phyloP scores from a whole-genome alignment of 2,888 invertebrate species.

The Imbricaverruca yamaguchii region DNA sequence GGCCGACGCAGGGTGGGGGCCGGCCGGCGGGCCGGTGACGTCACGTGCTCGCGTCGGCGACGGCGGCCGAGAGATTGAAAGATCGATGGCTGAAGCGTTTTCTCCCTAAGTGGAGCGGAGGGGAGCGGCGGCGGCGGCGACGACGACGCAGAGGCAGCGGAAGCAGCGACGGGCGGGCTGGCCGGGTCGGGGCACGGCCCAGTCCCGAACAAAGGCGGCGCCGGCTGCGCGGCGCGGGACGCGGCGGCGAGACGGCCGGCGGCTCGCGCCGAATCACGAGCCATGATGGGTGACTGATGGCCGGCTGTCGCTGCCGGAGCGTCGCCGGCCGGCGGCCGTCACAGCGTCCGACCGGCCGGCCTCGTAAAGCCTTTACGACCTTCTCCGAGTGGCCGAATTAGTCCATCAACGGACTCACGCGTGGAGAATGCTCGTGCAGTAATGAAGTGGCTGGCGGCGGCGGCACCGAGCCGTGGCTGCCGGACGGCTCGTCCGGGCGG shows the following conservation, averaged over 20 bases:
- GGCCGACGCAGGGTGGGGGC: constrained; percentile 1
- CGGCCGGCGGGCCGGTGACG: background rate
- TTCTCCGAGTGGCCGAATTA: background rate
- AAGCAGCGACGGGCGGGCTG: background rate
- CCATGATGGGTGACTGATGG: background rate
- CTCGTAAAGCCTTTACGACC: constrained; percentile 8
- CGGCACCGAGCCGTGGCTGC: no score
- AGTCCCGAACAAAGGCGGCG: background rate
- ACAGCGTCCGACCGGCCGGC: background rate
- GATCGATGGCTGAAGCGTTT: constrained; percentile 20
- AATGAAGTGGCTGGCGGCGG: background rate
- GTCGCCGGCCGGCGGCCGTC: background rate
- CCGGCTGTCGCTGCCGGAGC: no score
- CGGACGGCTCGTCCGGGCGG: no score
- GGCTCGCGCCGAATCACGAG: background rate
- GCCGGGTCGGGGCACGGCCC: background rate
- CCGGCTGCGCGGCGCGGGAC: background rate
- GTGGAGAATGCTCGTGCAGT: background rate
- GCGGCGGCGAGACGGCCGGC: background rate
- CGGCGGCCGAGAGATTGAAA: constrained; percentile 17
- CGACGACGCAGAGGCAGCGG: no score
- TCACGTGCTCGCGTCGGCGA: background rate
- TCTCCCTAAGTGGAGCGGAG: constrained; percentile 21
- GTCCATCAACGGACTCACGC: constrained; percentile 19
- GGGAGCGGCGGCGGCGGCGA: constrained; percentile 3